Base-by-base conservation (phyloP, 2,113 vertebrate genomes). In the Bettongia penicillata region DNA sequence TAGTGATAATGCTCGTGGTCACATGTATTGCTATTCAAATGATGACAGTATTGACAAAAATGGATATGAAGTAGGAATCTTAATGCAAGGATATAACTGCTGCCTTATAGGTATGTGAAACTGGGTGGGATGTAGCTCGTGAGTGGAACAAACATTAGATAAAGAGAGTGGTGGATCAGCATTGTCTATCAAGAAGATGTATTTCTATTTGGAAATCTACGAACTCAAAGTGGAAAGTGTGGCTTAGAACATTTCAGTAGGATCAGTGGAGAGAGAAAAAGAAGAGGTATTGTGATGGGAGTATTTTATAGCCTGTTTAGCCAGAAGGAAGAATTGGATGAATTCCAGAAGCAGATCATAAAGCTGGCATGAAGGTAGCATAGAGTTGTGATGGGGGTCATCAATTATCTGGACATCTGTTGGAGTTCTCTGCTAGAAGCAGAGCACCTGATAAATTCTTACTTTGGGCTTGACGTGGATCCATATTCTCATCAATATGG, bases 401-500 rank as follows among this genome's bases (percentile, higher is more conserved):
- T 84, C 68, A 84, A 84, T 84, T 84, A 84, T 84, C 68, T 84
- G 68, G 68, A 84, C 68, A 84, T 84, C 68, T 84, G 68, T 84
- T 43, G 19, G 68, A 84, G 68, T 19, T 84, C 68, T 43, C 16
- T 84, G 68, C 68, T 84, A 84, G n/a, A 84, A 84, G 68, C 68
- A 43, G 43, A 43, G 19, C 68, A 84, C 37, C 68, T 84, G 68
- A 84, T 84, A 84, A 84, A 84, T 84, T 84, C n/a, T 84, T 84
- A 84, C n/a, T 84, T 84, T 84, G n/a, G 68, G 37, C 68, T 28
- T 43, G n/a, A 84, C n/a, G 43, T 84, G 68, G 19, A 84, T 84
- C 16, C 19, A 84, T 84, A 84, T 23, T 84, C 68, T 84, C n/a
- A 84, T 84, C 68, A 84, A 84, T n/a, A 19, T 84, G 68, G 19